Conservation (phyloP, 2,113 vertebrate genomes). For the Sphyrna mokarran region DNA sequence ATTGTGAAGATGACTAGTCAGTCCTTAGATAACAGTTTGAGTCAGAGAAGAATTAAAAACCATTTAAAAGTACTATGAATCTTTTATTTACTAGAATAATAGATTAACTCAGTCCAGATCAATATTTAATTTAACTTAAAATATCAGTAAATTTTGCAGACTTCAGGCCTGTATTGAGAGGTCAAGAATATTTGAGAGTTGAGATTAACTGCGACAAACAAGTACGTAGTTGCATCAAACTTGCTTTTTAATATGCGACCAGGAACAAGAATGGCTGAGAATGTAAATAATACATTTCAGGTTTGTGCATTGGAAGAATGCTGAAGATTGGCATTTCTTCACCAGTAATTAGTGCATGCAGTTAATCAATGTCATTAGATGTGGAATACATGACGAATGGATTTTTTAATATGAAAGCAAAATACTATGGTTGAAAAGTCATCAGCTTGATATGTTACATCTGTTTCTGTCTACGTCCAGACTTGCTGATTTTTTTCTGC, state of each 20-base stretch:
- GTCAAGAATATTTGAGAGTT: slow-evolving; percentile 44
- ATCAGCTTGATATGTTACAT: not conserved
- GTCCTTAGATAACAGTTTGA: not conserved
- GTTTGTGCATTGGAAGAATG: not conserved
- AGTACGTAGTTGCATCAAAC: not conserved
- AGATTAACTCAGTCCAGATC: slow-evolving; percentile 51
- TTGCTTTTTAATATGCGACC: not conserved
- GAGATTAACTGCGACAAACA: slow-evolving; percentile 45
- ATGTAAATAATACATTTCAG: not conserved
- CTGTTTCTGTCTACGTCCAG: not conserved
- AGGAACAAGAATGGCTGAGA: not conserved
- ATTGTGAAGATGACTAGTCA: not conserved
- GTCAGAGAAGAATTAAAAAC: slow-evolving; percentile 22
- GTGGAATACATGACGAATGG: not conserved
- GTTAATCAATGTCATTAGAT: not conserved
- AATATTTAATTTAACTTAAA: slow-evolving; percentile 55
- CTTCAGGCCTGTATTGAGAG: slow-evolving; percentile 45
- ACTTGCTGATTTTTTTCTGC: not conserved
- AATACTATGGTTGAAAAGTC: not conserved
- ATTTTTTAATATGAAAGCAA: not conserved
- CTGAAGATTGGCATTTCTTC: slow-evolving; percentile 4
- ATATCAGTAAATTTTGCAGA: slow-evolving; percentile 44
- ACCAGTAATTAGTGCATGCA: not conserved
- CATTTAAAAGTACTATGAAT: slow-evolving; percentile 10
- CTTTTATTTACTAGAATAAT: slow-evolving; percentile 47